Percentiles rank a stretch among this genome's conserved stretches.
These are phyloP conservation scores for Thunnus thynnus DNA, from an alignment of 2,113 vertebrate species.

Conservation along the genomic window DNA sequence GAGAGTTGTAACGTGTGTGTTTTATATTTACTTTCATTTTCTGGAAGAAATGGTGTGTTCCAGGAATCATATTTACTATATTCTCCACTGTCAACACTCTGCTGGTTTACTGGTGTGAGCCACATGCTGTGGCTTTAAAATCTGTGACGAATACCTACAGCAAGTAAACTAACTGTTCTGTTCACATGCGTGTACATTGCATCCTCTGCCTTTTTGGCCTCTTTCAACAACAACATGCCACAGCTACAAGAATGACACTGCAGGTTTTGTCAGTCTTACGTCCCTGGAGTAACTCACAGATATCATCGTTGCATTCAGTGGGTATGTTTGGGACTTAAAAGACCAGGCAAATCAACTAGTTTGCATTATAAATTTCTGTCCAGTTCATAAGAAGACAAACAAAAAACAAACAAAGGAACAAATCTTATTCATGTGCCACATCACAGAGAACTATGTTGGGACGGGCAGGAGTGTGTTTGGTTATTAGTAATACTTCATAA, in stretches of 20 bases:
- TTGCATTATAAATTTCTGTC: too few relatives aligned
- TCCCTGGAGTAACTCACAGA: background rate
- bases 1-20: constrained; percentile 10
- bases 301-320: background rate
- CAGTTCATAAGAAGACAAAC: too few relatives aligned
- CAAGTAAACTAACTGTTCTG: background rate
- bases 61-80: constrained; percentile 12
- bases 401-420: too few relatives aligned
- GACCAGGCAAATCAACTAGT: too few relatives aligned
- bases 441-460: too few relatives aligned
- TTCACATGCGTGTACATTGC: background rate
- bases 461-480: too few relatives aligned
- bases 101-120: constrained; percentile 11
- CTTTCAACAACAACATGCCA: constrained; percentile 6
- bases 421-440: too few relatives aligned
- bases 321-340: background rate
- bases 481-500: too few relatives aligned
- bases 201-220: background rate
- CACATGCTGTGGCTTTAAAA: constrained; percentile 7
- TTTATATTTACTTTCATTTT: background rate
- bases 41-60: constrained; percentile 6
- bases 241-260: background rate
- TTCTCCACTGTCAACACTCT: background rate
- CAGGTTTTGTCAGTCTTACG: background rate
- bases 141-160: background rate